Percentiles rank a stretch among this genome's conserved stretches.
Conservation (phyloP, 2,113 vertebrate genomes). For the Agelaius phoeniceus region DNA sequence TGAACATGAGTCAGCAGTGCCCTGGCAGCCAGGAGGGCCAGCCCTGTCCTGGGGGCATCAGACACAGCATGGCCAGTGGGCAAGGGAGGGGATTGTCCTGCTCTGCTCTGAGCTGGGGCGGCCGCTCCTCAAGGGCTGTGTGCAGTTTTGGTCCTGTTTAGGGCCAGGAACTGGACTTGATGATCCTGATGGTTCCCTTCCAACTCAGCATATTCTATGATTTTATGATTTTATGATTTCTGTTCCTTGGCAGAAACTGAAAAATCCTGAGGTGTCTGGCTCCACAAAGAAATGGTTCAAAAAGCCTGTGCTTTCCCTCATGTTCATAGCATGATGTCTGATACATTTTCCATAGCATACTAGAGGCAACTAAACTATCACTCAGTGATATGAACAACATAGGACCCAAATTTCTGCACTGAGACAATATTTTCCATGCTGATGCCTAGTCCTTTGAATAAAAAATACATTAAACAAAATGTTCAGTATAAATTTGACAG, state of each 20-base stretch:
- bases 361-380: not conserved
- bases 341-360: not conserved
- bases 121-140: accelerated
- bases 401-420: not conserved
- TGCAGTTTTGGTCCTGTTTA: not conserved
- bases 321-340: not conserved
- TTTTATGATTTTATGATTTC: not conserved
- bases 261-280: not conserved
- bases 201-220: not conserved
- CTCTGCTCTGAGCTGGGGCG: accelerated
- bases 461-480: not conserved
- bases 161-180: not conserved
- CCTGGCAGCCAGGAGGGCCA: not conserved
- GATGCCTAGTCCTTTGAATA: not conserved
- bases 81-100: accelerated
- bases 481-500: not conserved
- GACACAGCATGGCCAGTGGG: accelerated
- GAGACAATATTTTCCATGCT: not conserved
- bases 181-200: not conserved
- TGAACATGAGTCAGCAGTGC: not conserved
- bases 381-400: not conserved
- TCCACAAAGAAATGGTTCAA: not conserved
- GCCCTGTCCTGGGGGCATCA: not conserved
- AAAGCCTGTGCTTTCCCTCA: not conserved
- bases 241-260: not conserved